Evolutionary conservation across 2,888 invertebrate species (phyloP).

Genomic region (Nasonovia ribisnigri): DNA sequence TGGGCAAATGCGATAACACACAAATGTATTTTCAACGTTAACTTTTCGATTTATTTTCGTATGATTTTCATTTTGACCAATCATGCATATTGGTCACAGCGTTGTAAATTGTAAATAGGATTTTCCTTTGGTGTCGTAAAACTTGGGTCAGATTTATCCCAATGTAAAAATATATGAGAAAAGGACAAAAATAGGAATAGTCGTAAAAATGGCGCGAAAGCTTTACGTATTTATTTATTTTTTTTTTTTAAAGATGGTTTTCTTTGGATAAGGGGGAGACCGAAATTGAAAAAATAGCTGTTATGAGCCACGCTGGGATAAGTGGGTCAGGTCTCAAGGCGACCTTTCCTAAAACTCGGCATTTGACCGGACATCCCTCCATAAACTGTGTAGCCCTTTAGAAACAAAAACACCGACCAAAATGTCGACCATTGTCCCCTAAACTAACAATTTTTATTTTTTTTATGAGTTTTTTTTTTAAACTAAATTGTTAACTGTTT

Average conservation of each 20-base stretch:
- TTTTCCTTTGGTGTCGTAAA: conserved; percentile 60
- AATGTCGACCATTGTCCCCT: conserved; percentile 53
- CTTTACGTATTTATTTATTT: conserved; percentile 64
- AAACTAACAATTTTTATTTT: conserved; percentile 33
- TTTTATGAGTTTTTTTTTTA: neutral
- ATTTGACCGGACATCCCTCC: conserved; percentile 61
- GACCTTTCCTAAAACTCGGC: conserved; percentile 62
- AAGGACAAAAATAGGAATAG: conserved; percentile 62
- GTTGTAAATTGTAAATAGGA: conserved; percentile 64
- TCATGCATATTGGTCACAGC: conserved; percentile 61
- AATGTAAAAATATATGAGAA: conserved; percentile 63
- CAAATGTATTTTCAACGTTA: conserved; percentile 51
- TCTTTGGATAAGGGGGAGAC: conserved; percentile 31
- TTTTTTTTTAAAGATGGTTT: conserved; percentile 62
- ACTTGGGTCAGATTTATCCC: conserved; percentile 63
- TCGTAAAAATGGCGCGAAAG: conserved; percentile 64
- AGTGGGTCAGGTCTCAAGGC: conserved; percentile 62
- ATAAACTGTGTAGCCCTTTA: conserved; percentile 61
- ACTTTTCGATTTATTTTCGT: conserved; percentile 52
- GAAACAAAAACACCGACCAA: conserved; percentile 59
- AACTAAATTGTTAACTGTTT: neutral
- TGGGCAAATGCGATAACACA: conserved; percentile 20
- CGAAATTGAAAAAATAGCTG: conserved; percentile 63
- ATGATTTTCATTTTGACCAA: conserved; percentile 61
- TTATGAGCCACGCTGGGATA: conserved; percentile 60